phyloP scores from a whole-genome alignment of 1,140 invertebrate species.

The Varroa destructor region DNA sequence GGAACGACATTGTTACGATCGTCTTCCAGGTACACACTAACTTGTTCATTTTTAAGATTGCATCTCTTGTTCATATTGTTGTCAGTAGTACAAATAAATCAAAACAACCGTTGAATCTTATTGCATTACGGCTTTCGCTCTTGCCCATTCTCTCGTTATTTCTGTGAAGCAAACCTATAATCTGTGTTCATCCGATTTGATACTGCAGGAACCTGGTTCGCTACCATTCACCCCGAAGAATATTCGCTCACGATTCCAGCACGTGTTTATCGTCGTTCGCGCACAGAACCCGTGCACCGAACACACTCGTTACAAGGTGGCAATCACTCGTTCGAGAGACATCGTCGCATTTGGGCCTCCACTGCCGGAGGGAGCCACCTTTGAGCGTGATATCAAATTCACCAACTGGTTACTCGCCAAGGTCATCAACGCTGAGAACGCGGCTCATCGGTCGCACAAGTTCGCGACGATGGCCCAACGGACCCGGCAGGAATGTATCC shows the following conservation, averaged over 20 bases:
- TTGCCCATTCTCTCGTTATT: too few relatives aligned
- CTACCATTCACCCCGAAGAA: conserved; percentile 78
- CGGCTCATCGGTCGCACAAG: conserved; percentile 85
- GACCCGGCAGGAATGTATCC: conserved; percentile 87
- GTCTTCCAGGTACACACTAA: conserved; percentile 56
- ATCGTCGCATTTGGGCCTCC: conserved; percentile 89
- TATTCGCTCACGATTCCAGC: conserved; percentile 89
- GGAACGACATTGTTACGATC: conserved; percentile 89
- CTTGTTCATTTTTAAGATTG: too few relatives aligned
- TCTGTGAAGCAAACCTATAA: too few relatives aligned
- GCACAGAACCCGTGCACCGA: conserved; percentile 80
- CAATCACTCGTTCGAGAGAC: conserved; percentile 83
- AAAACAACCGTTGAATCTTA: too few relatives aligned
- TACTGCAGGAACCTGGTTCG: conserved; percentile 63
- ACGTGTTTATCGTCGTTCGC: conserved; percentile 88
- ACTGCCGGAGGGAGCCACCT: conserved; percentile 65
- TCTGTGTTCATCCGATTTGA: too few relatives aligned
- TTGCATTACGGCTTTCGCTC: too few relatives aligned
- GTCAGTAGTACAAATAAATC: too few relatives aligned
- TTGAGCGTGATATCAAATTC: conserved; percentile 74
- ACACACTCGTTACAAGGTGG: conserved; percentile 70
- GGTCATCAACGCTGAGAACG: conserved; percentile 95
- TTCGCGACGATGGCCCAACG: conserved; percentile 92
- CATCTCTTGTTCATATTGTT: too few relatives aligned
- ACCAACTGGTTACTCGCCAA: conserved; percentile 85